These are phyloP conservation scores for Drosophila yakuba DNA, from an alignment of 1,140 invertebrate genomes.

Conservation along the genomic window DNA sequence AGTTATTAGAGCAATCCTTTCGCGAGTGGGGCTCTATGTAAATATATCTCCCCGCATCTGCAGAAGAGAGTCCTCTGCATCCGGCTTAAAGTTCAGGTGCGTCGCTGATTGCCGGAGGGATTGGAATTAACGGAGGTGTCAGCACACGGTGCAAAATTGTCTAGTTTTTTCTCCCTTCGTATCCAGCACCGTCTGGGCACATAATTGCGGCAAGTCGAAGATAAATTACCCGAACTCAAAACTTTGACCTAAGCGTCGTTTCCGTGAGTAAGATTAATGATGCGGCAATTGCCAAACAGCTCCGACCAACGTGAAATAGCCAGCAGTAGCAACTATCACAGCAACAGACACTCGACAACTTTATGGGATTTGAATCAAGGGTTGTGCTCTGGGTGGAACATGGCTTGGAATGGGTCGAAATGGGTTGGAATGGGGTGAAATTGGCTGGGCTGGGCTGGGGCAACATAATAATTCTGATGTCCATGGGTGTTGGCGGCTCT, in stretches of 20 bases:
- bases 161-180: conserved; percentile 14
- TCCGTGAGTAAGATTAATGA: conserved; percentile 82
- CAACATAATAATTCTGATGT: conserved; percentile 75
- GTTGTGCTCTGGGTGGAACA: conserved; percentile 31
- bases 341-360: conserved; percentile 69
- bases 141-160: conserved; percentile 31
- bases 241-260: conserved; percentile 81
- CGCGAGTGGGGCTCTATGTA: not conserved
- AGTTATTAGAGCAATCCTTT: conserved; percentile 65
- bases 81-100: conserved; percentile 51
- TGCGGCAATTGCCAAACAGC: conserved; percentile 77
- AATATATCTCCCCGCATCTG: not conserved
- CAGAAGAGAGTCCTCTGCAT: conserved; percentile 1
- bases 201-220: conserved; percentile 79
- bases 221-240: conserved; percentile 82
- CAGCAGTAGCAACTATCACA: conserved; percentile 67
- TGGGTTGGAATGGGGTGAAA: not conserved
- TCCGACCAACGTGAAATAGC: conserved; percentile 59
- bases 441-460: conserved; percentile 10
- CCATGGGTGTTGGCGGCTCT: conserved; percentile 1
- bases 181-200: conserved; percentile 42
- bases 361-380: conserved; percentile 82
- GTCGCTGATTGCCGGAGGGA: conserved; percentile 27
- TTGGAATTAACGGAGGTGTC: conserved; percentile 39
- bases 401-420: not conserved